phyloP scores from a whole-genome alignment of 2,797 vertebrate species.

The Microctenopoma lineatum region DNA sequence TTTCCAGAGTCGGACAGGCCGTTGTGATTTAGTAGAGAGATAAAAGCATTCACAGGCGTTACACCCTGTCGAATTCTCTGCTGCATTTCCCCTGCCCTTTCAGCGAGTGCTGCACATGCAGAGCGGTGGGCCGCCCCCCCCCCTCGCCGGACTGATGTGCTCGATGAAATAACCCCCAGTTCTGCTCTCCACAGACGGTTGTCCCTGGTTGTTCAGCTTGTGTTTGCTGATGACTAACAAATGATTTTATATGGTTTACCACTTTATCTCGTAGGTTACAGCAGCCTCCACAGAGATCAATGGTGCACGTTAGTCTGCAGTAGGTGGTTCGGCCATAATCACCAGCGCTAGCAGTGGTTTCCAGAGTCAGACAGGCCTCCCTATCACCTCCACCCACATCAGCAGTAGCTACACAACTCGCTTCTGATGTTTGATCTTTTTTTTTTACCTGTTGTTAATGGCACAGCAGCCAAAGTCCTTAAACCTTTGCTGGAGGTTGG shows the following conservation, averaged over 20 bases:
- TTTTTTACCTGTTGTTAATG: no score
- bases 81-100: slow-evolving; percentile 61
- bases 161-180: slow-evolving; percentile 46
- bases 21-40: slow-evolving; percentile 60
- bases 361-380: slow-evolving; percentile 26
- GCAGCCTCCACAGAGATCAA: slow-evolving; percentile 39
- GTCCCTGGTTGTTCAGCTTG: slow-evolving; percentile 8
- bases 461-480: no score
- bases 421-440: not conserved
- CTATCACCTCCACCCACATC: slow-evolving; percentile 14
- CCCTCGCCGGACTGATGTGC: slow-evolving; percentile 31
- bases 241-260: slow-evolving; percentile 56
- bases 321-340: slow-evolving; percentile 31
- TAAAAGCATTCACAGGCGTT: slow-evolving; percentile 62
- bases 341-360: slow-evolving; percentile 30
- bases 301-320: slow-evolving; percentile 54
- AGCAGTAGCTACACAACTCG: slow-evolving; percentile 12
- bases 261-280: slow-evolving; percentile 32
- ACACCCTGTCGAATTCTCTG: slow-evolving; percentile 60
- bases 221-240: slow-evolving; percentile 64
- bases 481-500: no score
- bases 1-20: no score
- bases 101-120: slow-evolving; percentile 36
- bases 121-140: slow-evolving; percentile 2
- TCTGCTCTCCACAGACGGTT: slow-evolving; percentile 41